Percentiles rank a stretch among this genome's conserved stretches.
Conservation (phyloP, 2,888 invertebrate species). For the Drosophila mercatorum region DNA sequence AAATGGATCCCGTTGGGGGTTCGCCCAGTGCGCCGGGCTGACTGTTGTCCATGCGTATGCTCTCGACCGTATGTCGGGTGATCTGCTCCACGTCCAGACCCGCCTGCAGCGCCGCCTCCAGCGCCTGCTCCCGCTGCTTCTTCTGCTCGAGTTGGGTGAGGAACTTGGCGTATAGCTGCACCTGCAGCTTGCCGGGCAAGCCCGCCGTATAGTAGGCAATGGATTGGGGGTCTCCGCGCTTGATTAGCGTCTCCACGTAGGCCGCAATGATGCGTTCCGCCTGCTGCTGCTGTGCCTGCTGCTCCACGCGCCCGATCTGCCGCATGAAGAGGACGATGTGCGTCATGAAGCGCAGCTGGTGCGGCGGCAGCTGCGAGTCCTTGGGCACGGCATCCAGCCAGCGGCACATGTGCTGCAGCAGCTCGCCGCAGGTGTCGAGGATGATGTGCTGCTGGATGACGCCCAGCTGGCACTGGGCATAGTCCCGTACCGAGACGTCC, state of each 20-base stretch:
- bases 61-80: constrained; percentile 93
- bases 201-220: constrained; percentile 94
- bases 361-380: constrained; percentile 83
- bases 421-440: constrained; percentile 90
- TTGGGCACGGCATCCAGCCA: constrained; percentile 86
- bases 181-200: constrained; percentile 88
- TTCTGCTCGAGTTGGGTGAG: constrained; percentile 89
- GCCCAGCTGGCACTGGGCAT: constrained; percentile 88
- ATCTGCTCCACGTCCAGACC: constrained; percentile 94
- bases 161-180: constrained; percentile 88
- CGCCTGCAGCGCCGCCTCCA: constrained; percentile 89
- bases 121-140: constrained; percentile 86
- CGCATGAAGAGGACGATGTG: constrained; percentile 94
- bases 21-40: constrained; percentile 76
- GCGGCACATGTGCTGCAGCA: constrained; percentile 89
- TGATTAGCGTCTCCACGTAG: constrained; percentile 90
- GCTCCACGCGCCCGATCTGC: constrained; percentile 90
- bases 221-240: constrained; percentile 90
- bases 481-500: constrained; percentile 85
- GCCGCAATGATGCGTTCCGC: constrained; percentile 91
- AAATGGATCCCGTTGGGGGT: constrained; percentile 86
- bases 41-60: constrained; percentile 85
- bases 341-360: constrained; percentile 89
- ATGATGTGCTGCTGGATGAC: constrained; percentile 94
- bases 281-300: constrained; percentile 89